Percentiles rank a stretch among this genome's conserved stretches.
Conservation (phyloP, 2,888 invertebrate species). For the Caprella mutica region DNA sequence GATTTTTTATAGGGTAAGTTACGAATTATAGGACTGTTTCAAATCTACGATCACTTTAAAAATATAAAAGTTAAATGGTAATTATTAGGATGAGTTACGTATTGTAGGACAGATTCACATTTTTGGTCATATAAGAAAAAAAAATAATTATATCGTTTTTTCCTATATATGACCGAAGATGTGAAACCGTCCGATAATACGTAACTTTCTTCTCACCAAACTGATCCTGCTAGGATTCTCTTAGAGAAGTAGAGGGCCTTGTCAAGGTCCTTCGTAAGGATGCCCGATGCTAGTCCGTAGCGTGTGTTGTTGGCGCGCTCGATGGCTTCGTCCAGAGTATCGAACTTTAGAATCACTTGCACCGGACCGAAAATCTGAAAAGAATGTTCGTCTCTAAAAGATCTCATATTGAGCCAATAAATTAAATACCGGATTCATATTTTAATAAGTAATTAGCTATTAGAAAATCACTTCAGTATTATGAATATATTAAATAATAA, state of each 20-base stretch:
- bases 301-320: conserved; percentile 65
- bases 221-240: conserved; percentile 63
- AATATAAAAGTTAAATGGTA: too few relatives aligned
- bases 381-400: not conserved
- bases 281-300: conserved; percentile 71
- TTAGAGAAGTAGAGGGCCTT: conserved; percentile 62
- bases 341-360: conserved; percentile 71
- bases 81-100: too few relatives aligned
- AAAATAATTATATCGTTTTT: too few relatives aligned
- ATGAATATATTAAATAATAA: not conserved
- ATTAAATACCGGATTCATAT: not conserved
- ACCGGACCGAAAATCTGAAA: conserved; percentile 79
- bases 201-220: too few relatives aligned
- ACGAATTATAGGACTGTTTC: too few relatives aligned
- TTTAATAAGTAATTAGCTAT: not conserved
- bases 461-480: not conserved
- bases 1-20: too few relatives aligned
- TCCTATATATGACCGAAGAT: too few relatives aligned
- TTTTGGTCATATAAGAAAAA: too few relatives aligned
- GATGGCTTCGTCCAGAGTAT: conserved; percentile 61
- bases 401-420: not conserved
- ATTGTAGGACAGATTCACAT: too few relatives aligned
- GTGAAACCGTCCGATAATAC: too few relatives aligned
- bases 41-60: too few relatives aligned
- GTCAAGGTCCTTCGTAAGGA: conserved; percentile 66